A percentile compares a stretch with the other conserved stretches of the same genome.
Conservation (phyloP, 2,888 invertebrate species). For the Acrobasis suavella region DNA sequence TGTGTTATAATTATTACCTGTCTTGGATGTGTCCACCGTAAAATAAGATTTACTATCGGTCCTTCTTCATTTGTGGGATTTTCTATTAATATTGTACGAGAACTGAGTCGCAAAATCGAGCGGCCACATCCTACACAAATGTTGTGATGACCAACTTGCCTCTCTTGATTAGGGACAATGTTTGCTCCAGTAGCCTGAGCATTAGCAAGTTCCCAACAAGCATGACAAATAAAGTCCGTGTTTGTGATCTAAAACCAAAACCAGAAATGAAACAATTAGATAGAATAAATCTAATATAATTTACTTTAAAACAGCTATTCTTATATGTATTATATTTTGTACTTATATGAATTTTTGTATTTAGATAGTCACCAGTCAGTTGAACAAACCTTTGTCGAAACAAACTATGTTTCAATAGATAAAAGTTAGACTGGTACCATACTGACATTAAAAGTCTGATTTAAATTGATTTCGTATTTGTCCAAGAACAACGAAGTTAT, state of each 20-base stretch:
- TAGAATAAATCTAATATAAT: no score
- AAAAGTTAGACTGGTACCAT: no score
- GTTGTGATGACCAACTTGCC: slow-evolving; percentile 7
- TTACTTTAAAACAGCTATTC: no score
- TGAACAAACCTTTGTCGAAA: no score
- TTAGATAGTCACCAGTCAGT: no score
- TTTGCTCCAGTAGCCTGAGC: slow-evolving; percentile 6
- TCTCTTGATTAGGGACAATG: background rate
- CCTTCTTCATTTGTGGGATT: background rate
- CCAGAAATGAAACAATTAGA: no score
- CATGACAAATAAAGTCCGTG: slow-evolving; percentile 5
- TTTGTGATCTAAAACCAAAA: slow-evolving; percentile 9
- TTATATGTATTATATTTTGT: no score
- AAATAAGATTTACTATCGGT: background rate
- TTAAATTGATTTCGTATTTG: no score
- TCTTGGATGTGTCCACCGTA: background rate
- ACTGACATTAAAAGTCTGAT: no score
- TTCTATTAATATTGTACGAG: slow-evolving; percentile 6
- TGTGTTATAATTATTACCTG: background rate
- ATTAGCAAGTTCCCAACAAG: slow-evolving; percentile 14
- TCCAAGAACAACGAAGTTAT: no score
- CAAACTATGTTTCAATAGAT: no score
- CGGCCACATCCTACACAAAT: slow-evolving; percentile 17
- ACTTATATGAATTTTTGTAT: no score
- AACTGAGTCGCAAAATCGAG: slow-evolving; percentile 1